Evolutionary conservation across 2,888 invertebrate species (phyloP).

Genomic region (Agrilus cyanescens): DNA sequence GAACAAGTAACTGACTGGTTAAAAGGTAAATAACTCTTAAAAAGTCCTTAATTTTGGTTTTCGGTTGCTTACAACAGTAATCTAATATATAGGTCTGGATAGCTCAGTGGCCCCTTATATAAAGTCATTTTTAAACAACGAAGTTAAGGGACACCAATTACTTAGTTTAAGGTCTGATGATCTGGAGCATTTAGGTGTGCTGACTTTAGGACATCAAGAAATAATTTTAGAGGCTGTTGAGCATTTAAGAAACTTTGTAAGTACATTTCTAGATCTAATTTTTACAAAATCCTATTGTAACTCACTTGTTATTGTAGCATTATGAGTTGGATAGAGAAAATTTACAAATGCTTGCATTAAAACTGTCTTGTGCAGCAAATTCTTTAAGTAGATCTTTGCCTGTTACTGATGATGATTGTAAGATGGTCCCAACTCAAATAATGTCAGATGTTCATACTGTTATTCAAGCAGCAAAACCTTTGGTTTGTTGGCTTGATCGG

Average conservation of each 20-base stretch:
- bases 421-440: constrained; percentile 62
- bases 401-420: constrained; percentile 37
- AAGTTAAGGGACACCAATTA: constrained; percentile 71
- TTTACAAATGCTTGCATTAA: constrained; percentile 76
- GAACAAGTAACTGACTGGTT: constrained; percentile 87
- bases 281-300: neutral
- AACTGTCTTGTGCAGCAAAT: constrained; percentile 72
- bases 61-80: constrained; percentile 15
- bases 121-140: constrained; percentile 66
- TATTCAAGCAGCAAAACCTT: constrained; percentile 71
- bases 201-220: constrained; percentile 86
- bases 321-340: constrained; percentile 87
- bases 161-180: constrained; percentile 79
- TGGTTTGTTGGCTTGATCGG: constrained; percentile 87
- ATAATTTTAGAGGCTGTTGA: constrained; percentile 86
- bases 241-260: constrained; percentile 77
- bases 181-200: constrained; percentile 74
- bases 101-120: constrained; percentile 69
- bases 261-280: constrained; percentile 24
- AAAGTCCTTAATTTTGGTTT: neutral
- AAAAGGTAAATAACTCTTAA: constrained; percentile 50
- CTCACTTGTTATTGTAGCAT: constrained; percentile 49
- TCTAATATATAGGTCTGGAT: constrained; percentile 58
- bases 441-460: constrained; percentile 78
- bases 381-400: constrained; percentile 60